Percentiles rank a stretch among this genome's conserved stretches.
Evolutionary conservation across 2,797 vertebrate species (phyloP).

Genomic region (Lutjanus campechanus): DNA sequence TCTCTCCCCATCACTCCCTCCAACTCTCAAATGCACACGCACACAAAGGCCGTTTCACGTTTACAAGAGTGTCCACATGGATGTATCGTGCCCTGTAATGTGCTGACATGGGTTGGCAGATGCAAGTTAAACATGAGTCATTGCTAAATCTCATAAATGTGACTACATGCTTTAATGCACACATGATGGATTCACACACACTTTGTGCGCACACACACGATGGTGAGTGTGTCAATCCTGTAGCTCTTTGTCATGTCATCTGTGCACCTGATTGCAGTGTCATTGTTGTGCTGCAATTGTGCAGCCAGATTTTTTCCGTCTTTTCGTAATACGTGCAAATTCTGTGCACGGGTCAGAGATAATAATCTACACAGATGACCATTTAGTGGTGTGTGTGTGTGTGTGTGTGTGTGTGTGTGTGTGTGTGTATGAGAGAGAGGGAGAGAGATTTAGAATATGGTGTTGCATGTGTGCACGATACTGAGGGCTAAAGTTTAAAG

Average conservation of each 20-base stretch:
- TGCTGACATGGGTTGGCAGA: slow-evolving; percentile 29
- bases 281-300: neutral
- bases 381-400: slow-evolving; percentile 7
- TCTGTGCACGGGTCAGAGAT: slow-evolving; percentile 24
- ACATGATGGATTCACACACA: slow-evolving; percentile 14
- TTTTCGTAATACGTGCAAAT: slow-evolving; percentile 13
- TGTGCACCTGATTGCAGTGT: slow-evolving; percentile 35
- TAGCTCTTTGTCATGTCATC: slow-evolving; percentile 17
- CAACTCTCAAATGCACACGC: neutral
- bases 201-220: slow-evolving; percentile 2
- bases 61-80: slow-evolving; percentile 24
- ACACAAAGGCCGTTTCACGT: slow-evolving; percentile 34
- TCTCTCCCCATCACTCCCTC: neutral
- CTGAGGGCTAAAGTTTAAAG: slow-evolving; percentile 2
- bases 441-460: neutral
- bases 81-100: slow-evolving; percentile 28
- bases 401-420: slow-evolving; percentile 6
- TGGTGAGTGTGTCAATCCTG: neutral
- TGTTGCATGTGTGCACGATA: slow-evolving; percentile 1
- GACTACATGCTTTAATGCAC: slow-evolving; percentile 39
- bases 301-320: neutral
- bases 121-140: slow-evolving; percentile 30
- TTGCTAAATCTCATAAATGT: slow-evolving; percentile 40
- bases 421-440: neutral
- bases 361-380: slow-evolving; percentile 21